Evolutionary conservation across 2,888 invertebrate species (phyloP).

Genomic region (Leptopterna dolabrata): DNA sequence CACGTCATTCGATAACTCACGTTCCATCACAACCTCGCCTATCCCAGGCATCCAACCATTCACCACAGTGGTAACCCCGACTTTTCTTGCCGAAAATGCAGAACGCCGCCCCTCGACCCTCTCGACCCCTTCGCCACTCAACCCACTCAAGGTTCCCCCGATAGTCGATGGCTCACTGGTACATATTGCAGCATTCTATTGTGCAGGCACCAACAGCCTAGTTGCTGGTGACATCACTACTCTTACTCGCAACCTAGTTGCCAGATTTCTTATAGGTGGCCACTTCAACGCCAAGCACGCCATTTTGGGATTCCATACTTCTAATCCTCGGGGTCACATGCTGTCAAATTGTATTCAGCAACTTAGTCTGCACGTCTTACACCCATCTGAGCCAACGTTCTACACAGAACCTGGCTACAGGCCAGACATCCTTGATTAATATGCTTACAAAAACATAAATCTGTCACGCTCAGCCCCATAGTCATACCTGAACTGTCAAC

Average conservation of each 20-base stretch:
- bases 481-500: conserved; percentile 35
- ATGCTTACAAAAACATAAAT: background rate
- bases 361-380: background rate
- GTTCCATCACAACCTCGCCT: too few species aligned
- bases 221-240: background rate
- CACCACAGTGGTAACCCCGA: too few species aligned
- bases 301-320: background rate
- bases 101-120: too few species aligned
- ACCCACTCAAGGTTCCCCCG: too few species aligned
- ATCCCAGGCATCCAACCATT: too few species aligned
- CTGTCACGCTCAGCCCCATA: background rate
- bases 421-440: conserved; percentile 25
- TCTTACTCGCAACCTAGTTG: background rate
- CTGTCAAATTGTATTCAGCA: background rate
- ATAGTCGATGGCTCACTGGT: background rate
- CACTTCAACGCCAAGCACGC: conserved; percentile 18
- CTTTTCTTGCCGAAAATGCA: too few species aligned
- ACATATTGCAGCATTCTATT: conserved; percentile 35
- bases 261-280: conserved; percentile 27
- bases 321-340: conserved; percentile 6
- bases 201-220: background rate
- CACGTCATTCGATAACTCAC: too few species aligned
- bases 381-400: conserved; percentile 23
- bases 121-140: too few species aligned
- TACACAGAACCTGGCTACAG: conserved; percentile 11